phyloP scores from a whole-genome alignment of 30 jellyfish, hydroid and myxozoan genomes.

The Clytia hemisphaerica region DNA sequence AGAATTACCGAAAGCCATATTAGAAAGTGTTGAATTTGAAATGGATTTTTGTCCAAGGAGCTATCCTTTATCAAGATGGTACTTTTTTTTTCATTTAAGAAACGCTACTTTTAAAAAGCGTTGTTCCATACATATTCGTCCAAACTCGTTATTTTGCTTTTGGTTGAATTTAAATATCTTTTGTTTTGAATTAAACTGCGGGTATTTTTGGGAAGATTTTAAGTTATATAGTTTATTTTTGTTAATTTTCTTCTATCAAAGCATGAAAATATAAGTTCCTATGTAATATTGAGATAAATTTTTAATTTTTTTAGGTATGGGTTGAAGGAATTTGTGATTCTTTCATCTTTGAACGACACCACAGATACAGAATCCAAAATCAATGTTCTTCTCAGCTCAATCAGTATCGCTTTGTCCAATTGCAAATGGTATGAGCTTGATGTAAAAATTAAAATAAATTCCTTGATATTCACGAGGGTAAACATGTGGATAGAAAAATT shows the following conservation, averaged over 20 bases:
- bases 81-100: not conserved
- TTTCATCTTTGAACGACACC: constrained; percentile 61
- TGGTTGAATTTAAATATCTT: too few species aligned
- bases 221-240: too few species aligned
- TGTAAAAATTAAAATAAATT: too few species aligned
- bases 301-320: constrained; percentile 58
- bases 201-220: too few species aligned
- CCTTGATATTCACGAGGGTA: too few species aligned
- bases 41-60: constrained; percentile 81
- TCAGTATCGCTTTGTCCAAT: constrained; percentile 77
- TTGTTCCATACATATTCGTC: too few species aligned
- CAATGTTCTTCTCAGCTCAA: constrained; percentile 67
- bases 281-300: too few species aligned
- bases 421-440: constrained; percentile 48
- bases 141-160: too few species aligned
- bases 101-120: too few species aligned
- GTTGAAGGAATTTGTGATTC: constrained; percentile 60
- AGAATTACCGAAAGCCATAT: constrained; percentile 43
- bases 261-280: too few species aligned
- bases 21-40: constrained; percentile 57
- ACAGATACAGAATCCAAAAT: constrained; percentile 62
- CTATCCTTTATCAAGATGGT: constrained; percentile 87
- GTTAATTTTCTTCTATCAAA: not conserved
- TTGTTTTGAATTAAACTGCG: too few species aligned
- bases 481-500: too few species aligned